A percentile compares a stretch with the other conserved stretches of the same genome.
Conservation (phyloP, 2,888 invertebrate species). For the Allygus modestus region DNA sequence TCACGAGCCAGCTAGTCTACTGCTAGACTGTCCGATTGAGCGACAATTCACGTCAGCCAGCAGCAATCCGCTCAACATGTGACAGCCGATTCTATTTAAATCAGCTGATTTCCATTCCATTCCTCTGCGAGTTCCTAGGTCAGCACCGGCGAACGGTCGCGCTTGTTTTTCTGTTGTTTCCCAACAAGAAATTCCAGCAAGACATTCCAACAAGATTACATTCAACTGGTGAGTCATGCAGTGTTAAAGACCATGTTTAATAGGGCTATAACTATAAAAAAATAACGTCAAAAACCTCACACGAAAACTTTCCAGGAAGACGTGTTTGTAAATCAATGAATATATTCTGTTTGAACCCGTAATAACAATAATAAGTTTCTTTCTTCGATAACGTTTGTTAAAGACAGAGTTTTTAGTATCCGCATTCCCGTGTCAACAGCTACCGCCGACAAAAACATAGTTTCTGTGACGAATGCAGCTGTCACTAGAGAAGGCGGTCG, state of each 20-base stretch:
- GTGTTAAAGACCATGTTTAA: neutral
- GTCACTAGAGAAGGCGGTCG: neutral
- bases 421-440: constrained; percentile 14
- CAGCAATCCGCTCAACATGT: constrained; percentile 14
- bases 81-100: constrained; percentile 38
- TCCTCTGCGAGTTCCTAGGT: neutral
- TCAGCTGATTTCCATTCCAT: constrained; percentile 30
- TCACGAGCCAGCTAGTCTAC: neutral
- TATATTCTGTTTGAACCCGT: too few species aligned
- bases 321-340: too few species aligned
- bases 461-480: neutral
- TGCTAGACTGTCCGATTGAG: neutral
- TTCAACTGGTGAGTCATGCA: neutral
- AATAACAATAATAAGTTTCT: neutral
- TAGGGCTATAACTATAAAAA: neutral
- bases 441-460: constrained; percentile 7
- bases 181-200: neutral
- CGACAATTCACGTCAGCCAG: constrained; percentile 21
- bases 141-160: neutral
- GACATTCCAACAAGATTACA: neutral
- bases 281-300: neutral
- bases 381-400: neutral
- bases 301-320: too few species aligned
- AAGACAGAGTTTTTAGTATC: constrained; percentile 9
- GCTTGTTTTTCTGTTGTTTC: constrained; percentile 19